Percentiles rank a stretch among this genome's conserved stretches.
phyloP scores from a whole-genome alignment of 2,797 vertebrate species.

The Eupleurogrammus muticus region DNA sequence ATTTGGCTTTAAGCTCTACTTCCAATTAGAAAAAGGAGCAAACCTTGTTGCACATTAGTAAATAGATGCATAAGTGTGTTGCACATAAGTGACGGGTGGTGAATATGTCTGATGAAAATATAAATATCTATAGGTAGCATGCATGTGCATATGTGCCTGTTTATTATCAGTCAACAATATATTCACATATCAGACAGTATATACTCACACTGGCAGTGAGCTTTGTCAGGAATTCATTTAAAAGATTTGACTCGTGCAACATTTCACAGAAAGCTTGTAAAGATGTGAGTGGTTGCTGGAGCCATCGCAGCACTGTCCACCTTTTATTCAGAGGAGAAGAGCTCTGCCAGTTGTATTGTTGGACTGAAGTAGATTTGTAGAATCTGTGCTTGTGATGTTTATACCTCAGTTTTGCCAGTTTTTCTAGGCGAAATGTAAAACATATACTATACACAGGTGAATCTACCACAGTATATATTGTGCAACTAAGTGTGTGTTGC shows the following conservation, averaged over 20 bases:
- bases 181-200: no score
- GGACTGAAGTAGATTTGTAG: conserved; percentile 2
- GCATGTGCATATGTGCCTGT: no score
- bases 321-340: background rate
- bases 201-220: background rate
- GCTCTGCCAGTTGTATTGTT: background rate
- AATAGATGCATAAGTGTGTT: no score
- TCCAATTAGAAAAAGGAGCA: background rate
- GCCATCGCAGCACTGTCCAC: background rate
- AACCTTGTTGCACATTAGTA: background rate
- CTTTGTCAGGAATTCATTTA: background rate
- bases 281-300: background rate
- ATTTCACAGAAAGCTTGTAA: background rate
- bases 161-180: no score
- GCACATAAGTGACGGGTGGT: no score
- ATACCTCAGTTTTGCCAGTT: background rate
- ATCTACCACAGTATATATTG: background rate
- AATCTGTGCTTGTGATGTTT: background rate
- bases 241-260: background rate
- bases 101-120: no score
- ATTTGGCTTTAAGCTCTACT: background rate
- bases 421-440: background rate
- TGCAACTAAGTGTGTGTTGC: no score
- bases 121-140: no score
- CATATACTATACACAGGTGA: background rate